Base-by-base conservation (phyloP, 2,113 vertebrate species). In the Macquaria australasica region DNA sequence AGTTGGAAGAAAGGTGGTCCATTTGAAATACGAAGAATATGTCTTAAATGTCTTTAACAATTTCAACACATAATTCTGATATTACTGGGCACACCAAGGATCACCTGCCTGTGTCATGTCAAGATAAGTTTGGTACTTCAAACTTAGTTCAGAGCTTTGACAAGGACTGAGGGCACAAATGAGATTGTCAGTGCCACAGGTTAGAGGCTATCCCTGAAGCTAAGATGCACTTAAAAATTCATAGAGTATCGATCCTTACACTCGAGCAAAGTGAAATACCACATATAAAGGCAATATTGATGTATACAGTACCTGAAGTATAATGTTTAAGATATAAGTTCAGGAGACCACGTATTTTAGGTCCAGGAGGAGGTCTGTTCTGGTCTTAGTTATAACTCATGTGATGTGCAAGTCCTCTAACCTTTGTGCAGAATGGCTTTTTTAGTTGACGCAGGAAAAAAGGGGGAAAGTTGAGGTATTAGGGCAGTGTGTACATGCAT, bases 241-340 rank as follows among this genome's bases (percentile, higher is more conserved):
- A 96, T 95, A 93, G 94, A 95, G 85, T 95, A 96, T 95, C 79
- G 95, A 96, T 95, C 90, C 82, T 80, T 66, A 56, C 79, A 85
- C 90, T 89, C 55, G 34, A 89, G 88, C 86, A 90, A 94, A 92
- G 89, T 91, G 90, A 93, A 95, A 94, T 82, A 91, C 72, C 83
- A 88, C 83, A 85, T 93, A 89, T 88, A 89, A 89, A 91, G 82
- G 86, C 87, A 82, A 88, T 92, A 94, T 93, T 90, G 90, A 93
- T 87, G 82, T 77, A 82, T 87, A 84, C 60, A 79, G 84, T 81
- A 85, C 55, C 70, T 85, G 81, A 84, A 80, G 87, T 84, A 81
- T 72, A 81, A 88, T 90, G 70, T 88, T 88, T 73, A 75, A 91
- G 73, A 85, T 89, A 82, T 66, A 86, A 88, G 75, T 77, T 88